Evolutionary conservation across 1,140 invertebrate genomes (phyloP), one percentile per base, ranked within the genome.

Genomic region (Saccostrea glomerata): DNA sequence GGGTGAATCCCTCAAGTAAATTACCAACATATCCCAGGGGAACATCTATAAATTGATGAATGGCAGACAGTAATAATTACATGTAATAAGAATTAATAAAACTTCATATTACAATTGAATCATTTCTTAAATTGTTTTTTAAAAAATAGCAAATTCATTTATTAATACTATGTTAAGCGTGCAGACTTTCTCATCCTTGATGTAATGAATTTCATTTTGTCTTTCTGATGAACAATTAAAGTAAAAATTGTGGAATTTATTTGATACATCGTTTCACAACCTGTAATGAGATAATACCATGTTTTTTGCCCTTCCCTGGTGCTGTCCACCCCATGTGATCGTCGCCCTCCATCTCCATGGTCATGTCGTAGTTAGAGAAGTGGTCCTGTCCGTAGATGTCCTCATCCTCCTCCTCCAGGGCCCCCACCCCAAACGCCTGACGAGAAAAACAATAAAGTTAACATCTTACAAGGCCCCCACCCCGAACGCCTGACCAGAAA

Each of bases 341-440:
- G 13, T 91, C 89, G 40, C 92, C 92, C 36, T 93, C 90, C 56
- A 84, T 83, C 9, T 85, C 92, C 90, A 95, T 93, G n/a, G 94
- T 96, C 95, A 98, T 99, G 94, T 99, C 98, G 94, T 99, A 99
- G 83, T 97, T 97, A 0, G 97, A 97, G 97, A 99, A 97, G 92
- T 99, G 98, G 91, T 99, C 98, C 58, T 95, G 96, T 0, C 96
- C 96, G 94, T 99, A 99, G 84, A 99, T 98, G 94, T 99, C 98
- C 93, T 99, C 98, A 95, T 99, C 98, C 84, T 96, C 96, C 20
- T 99, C 98, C 95, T 99, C 99, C 93, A 99, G 97, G 0, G 98
- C 98, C 13, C 99, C 99, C 20, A 99, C 98, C 54, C 99, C 99
- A 96, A 99, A 99, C 0, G 98, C 99, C 96, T 99, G 96, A 17